A percentile compares a stretch with the other conserved stretches of the same genome.
These are phyloP conservation scores for Drosophila willistoni DNA, from an alignment of 1,140 invertebrate genomes.

Conservation along the genomic window DNA sequence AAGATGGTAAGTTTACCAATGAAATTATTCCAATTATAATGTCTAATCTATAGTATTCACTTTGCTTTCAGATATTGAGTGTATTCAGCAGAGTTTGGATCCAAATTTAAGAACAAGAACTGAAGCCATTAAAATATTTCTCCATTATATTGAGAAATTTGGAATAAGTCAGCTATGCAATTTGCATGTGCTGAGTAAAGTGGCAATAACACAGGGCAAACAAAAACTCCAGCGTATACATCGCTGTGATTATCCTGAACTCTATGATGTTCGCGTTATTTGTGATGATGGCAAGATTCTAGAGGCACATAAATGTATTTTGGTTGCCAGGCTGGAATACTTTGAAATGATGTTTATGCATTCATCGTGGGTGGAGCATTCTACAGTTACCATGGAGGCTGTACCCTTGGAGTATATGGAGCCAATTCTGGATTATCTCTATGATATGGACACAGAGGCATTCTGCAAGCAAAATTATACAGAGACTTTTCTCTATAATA, in stretches of 20 bases:
- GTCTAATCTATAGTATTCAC: not conserved
- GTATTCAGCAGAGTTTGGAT: slow-evolving; percentile 69
- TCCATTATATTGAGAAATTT: slow-evolving; percentile 58
- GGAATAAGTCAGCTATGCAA: slow-evolving; percentile 54
- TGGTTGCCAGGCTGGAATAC: slow-evolving; percentile 88
- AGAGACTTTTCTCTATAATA: slow-evolving; percentile 84
- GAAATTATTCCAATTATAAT: not conserved
- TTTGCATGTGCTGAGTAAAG: slow-evolving; percentile 36
- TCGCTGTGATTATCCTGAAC: slow-evolving; percentile 82
- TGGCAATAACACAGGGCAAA: slow-evolving; percentile 37
- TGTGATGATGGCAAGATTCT: slow-evolving; percentile 85
- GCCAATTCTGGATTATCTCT: slow-evolving; percentile 86
- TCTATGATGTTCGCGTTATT: slow-evolving; percentile 86
- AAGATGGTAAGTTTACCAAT: slow-evolving; percentile 50
- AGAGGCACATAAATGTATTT: slow-evolving; percentile 88
- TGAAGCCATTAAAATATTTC: slow-evolving; percentile 59
- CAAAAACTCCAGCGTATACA: slow-evolving; percentile 58
- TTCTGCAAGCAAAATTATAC: slow-evolving; percentile 84
- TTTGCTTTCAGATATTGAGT: slow-evolving; percentile 60
- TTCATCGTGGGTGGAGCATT: slow-evolving; percentile 86
- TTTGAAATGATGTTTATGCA: slow-evolving; percentile 88
- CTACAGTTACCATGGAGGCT: slow-evolving; percentile 66
- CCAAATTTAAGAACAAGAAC: slow-evolving; percentile 40
- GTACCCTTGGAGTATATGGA: slow-evolving; percentile 83
- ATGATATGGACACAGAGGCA: slow-evolving; percentile 84